Percentiles rank a stretch among this genome's conserved stretches.
Conservation (phyloP, 2,113 vertebrate species). For the Upupa epops region DNA sequence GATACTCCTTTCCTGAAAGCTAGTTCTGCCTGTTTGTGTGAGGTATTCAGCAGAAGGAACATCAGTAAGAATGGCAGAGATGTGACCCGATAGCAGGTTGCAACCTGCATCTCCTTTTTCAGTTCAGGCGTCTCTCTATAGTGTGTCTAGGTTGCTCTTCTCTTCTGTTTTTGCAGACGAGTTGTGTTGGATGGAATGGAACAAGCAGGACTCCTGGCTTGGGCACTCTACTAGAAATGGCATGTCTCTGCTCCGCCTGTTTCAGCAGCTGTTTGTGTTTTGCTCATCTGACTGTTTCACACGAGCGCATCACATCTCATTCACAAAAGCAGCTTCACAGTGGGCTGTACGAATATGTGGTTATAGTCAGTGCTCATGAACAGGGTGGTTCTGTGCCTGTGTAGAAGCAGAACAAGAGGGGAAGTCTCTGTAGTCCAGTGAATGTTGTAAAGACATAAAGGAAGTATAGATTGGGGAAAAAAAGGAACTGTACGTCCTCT, state of each 20-base stretch:
- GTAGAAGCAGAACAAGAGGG: neutral
- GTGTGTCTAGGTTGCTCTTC: neutral
- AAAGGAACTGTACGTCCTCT: neutral
- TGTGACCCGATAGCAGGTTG: neutral
- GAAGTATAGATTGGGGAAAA: neutral
- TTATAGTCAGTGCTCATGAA: neutral
- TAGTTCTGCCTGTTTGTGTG: neutral
- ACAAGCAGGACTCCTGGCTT: neutral
- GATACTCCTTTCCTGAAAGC: neutral
- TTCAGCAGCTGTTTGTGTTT: neutral
- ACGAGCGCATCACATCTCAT: neutral
- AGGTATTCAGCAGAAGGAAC: neutral
- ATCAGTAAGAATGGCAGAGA: neutral
- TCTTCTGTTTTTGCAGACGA: neutral
- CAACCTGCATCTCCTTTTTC: neutral
- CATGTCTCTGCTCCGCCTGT: neutral
- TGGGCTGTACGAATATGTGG: neutral
- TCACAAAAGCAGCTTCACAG: neutral
- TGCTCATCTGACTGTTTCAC: neutral
- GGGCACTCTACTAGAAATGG: neutral
- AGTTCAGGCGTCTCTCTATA: neutral
- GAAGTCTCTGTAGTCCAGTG: neutral
- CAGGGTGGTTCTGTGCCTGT: neutral
- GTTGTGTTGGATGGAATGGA: neutral
- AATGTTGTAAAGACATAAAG: neutral